Conservation (phyloP, 2,888 invertebrate species). For the Osmoderma eremita region DNA sequence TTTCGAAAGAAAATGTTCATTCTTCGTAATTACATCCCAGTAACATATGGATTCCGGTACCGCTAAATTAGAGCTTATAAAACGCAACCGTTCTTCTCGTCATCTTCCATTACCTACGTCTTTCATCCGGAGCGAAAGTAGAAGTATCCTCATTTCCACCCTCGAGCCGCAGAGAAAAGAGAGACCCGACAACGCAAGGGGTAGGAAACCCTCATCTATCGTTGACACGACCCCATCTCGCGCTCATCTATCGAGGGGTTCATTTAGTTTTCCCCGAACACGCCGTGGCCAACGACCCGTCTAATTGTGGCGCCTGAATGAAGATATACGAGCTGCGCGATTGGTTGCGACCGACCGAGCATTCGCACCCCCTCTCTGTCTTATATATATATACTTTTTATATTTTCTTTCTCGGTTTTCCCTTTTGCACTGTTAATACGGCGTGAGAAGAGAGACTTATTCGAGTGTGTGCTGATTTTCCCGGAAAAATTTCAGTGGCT, state of each 20-base stretch:
- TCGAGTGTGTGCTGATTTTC: conserved; percentile 13
- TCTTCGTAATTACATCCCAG: conserved; percentile 34
- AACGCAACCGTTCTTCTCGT: conserved; percentile 57
- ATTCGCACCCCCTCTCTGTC: conserved; percentile 27
- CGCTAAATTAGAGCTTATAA: conserved; percentile 53
- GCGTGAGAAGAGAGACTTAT: background rate
- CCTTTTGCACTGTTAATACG: background rate
- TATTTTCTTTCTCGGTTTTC: conserved; percentile 14
- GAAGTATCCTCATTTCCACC: conserved; percentile 29
- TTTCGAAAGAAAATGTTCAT: background rate
- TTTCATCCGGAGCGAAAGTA: conserved; percentile 54
- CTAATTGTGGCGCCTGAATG: conserved; percentile 76
- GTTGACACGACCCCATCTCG: conserved; percentile 12
- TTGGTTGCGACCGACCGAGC: conserved; percentile 66
- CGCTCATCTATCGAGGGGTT: conserved; percentile 45
- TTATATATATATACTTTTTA: conserved; percentile 17
- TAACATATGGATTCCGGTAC: conserved; percentile 51
- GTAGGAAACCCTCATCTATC: conserved; percentile 48
- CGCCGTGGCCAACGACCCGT: conserved; percentile 72
- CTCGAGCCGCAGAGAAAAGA: conserved; percentile 2
- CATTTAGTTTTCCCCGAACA: conserved; percentile 47
- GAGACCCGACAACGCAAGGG: background rate
- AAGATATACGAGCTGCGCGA: conserved; percentile 76
- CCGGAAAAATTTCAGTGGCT: background rate
- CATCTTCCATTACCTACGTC: conserved; percentile 60